phyloP scores from a whole-genome alignment of 1,140 invertebrate genomes.

The Himalopsyche phryganea region DNA sequence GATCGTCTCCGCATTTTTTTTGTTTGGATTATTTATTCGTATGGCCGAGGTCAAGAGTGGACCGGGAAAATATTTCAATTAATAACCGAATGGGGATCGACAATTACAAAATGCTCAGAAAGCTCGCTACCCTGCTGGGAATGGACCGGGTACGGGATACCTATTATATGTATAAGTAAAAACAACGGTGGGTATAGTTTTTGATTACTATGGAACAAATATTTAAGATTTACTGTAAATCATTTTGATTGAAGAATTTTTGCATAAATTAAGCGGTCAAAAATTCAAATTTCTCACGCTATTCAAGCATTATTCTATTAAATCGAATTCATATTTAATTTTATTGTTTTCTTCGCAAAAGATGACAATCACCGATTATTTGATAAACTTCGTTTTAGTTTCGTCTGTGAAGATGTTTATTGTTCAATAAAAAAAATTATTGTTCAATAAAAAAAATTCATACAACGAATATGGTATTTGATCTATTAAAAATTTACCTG shows the following conservation, averaged over 20 bases:
- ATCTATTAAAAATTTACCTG: no score
- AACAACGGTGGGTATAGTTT: neutral
- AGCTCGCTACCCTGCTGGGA: slow-evolving; percentile 22
- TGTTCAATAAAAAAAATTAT: no score
- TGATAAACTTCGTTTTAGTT: no score
- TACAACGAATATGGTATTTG: no score
- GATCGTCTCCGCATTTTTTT: neutral
- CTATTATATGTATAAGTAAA: neutral
- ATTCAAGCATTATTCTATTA: no score
- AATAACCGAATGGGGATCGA: slow-evolving; percentile 20
- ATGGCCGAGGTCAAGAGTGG: slow-evolving; percentile 1
- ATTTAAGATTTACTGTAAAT: neutral
- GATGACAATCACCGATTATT: no score
- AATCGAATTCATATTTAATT: no score
- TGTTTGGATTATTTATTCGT: slow-evolving; percentile 10
- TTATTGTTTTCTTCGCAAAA: no score
- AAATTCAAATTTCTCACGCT: no score
- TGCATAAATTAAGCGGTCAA: neutral
- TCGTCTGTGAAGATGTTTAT: no score
- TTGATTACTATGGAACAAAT: neutral
- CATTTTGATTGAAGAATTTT: neutral
- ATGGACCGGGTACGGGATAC: slow-evolving; percentile 5
- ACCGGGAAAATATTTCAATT: slow-evolving; percentile 21
- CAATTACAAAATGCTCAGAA: slow-evolving; percentile 9
- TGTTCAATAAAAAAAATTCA: no score